Conservation (phyloP, 2,888 invertebrate species). For the Disparrhopalites patrizii region DNA sequence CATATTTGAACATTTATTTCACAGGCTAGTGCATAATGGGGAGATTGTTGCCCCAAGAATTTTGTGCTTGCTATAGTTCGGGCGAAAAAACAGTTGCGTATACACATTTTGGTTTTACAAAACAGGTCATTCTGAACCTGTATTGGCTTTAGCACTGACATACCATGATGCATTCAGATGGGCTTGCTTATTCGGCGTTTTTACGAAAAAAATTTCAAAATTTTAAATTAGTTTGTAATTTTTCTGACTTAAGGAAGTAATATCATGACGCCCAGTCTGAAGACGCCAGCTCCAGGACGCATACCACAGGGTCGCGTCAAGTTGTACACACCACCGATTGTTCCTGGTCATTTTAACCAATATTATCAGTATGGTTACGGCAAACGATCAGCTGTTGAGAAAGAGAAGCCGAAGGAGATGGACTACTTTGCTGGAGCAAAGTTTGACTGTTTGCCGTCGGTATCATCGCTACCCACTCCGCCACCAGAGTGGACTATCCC, state of each 20-base stretch:
- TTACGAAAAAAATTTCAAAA: background rate
- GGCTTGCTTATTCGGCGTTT: background rate
- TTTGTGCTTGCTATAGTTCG: no score
- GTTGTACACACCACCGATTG: constrained; percentile 14
- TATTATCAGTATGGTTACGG: background rate
- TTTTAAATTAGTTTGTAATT: background rate
- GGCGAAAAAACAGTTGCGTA: no score
- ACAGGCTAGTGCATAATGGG: no score
- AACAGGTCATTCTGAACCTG: background rate
- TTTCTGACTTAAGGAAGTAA: background rate
- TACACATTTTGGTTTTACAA: no score
- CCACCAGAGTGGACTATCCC: constrained; percentile 43
- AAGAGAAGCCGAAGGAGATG: constrained; percentile 8
- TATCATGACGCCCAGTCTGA: constrained; percentile 23
- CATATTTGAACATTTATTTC: no score
- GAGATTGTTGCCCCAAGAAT: no score
- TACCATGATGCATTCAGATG: background rate
- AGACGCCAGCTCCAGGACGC: constrained; percentile 1
- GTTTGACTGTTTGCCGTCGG: constrained; percentile 44
- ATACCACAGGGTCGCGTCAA: constrained; percentile 16
- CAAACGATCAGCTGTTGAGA: background rate
- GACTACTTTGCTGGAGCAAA: constrained; percentile 46
- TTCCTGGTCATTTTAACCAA: constrained; percentile 5
- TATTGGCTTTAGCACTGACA: background rate
- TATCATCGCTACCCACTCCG: constrained; percentile 41